phyloP scores from a whole-genome alignment of 1,140 invertebrate species.

The Drosophila tristis region DNA sequence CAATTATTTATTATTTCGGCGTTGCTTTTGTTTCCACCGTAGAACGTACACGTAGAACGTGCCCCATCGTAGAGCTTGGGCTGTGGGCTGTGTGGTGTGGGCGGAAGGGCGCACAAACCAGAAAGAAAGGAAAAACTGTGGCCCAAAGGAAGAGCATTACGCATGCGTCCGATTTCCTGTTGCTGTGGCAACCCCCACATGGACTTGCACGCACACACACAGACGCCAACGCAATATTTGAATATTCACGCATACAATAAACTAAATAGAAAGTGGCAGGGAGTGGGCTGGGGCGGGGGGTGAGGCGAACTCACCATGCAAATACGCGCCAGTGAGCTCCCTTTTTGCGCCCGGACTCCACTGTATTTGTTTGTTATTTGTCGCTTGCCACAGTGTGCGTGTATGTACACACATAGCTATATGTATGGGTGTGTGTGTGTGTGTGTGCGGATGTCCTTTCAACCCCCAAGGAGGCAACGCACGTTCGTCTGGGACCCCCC shows the following conservation, averaged over 20 bases:
- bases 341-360: slow-evolving; percentile 57
- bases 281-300: slow-evolving; percentile 8
- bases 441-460: slow-evolving; percentile 62
- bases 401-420: slow-evolving; percentile 36
- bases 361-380: slow-evolving; percentile 75
- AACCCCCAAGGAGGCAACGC: slow-evolving; percentile 65
- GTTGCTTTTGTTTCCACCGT: slow-evolving; percentile 73
- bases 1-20: slow-evolving; percentile 81
- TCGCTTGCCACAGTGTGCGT: slow-evolving; percentile 60
- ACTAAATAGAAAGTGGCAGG: slow-evolving; percentile 46
- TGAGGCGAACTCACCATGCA: slow-evolving; percentile 35
- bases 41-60: slow-evolving; percentile 45
- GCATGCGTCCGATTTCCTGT: slow-evolving; percentile 80
- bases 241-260: slow-evolving; percentile 81
- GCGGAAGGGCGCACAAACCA: slow-evolving; percentile 39
- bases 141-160: slow-evolving; percentile 47
- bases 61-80: slow-evolving; percentile 14
- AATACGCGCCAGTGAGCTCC: slow-evolving; percentile 67
- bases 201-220: slow-evolving; percentile 30
- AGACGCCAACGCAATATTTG: slow-evolving; percentile 59
- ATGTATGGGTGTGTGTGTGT: slow-evolving; percentile 28
- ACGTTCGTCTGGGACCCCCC: slow-evolving; percentile 60
- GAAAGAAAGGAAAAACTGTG: slow-evolving; percentile 47
- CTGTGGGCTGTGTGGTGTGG: slow-evolving; percentile 2
- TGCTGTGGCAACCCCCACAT: slow-evolving; percentile 77